Evolutionary conservation across 2,797 vertebrate species (phyloP), one percentile per base, ranked within the genome.

Genomic region (Eleutherodactylus coqui): DNA sequence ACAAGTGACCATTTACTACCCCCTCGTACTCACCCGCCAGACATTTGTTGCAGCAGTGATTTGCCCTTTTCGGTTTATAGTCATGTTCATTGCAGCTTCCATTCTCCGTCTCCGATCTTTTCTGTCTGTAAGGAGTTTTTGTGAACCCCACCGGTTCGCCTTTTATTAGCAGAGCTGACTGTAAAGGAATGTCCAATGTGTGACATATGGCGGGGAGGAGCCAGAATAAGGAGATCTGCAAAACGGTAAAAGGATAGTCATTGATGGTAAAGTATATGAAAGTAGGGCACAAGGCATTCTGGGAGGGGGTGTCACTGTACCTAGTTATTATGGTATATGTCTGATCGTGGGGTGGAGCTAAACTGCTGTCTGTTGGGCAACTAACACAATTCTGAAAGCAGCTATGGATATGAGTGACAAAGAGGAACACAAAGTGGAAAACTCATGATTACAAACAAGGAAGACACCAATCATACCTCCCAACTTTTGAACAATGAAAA

Each of bases 1-100:
- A 3, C 27, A 29, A 32, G 11, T 32, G 5, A 2, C 32, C 21
- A 29, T n/a, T 34, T 24, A 34, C 29, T 34, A 27, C 21, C 29
- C 19, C 17, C n/a, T 8, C 13, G 5, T 14, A 78, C 83, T 55
- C 47, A 85, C 83, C 83, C 7, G 60, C n/a, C 8, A 78, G 14
- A 53, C 83, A 85, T 70, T 79, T 79, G 62, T 85, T 85, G 62
- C 83, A 85, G 83, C 83, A 85, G 27, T 70, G n/a, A 5, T 79
- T 47, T 1, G 0, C 2, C 0, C 1, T 29, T 4, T 5, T 51
- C 5, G 47, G 62, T 7, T 4, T 69, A 16, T 85, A 85, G 14
- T 85, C 60, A 32, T 79, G 8, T 2, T 29, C 45, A 6, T 38
- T 53, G 58, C 83, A 85, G 41, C 41, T 4, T n/a, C 6, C 43